A percentile compares a stretch with the other conserved stretches of the same genome.
These are phyloP conservation scores for Pachycephala philippinensis DNA, from an alignment of 2,113 vertebrate species.

Conservation along the genomic window DNA sequence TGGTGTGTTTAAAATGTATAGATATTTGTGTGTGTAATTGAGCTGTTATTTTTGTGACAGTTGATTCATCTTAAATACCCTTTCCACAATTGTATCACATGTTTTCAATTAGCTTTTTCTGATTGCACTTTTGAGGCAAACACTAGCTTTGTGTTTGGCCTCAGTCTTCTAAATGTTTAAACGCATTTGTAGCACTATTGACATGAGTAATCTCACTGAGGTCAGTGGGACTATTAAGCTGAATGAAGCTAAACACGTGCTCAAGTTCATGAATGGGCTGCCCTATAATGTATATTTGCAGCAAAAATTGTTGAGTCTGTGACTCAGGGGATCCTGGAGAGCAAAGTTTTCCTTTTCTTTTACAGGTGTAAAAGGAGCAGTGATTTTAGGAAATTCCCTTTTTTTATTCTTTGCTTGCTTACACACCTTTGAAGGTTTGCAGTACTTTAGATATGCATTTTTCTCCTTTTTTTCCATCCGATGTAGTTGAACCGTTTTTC, in stretches of 20 bases:
- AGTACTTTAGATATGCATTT: background rate
- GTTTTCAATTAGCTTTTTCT: background rate
- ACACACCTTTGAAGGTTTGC: background rate
- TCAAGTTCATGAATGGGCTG: background rate
- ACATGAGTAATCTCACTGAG: background rate
- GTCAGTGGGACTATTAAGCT: background rate
- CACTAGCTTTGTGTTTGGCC: background rate
- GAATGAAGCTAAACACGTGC: background rate
- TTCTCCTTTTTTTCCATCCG: accelerated
- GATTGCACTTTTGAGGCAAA: background rate
- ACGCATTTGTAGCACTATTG: background rate
- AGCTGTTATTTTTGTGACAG: background rate
- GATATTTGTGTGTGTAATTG: background rate
- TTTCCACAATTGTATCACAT: background rate
- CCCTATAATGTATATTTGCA: background rate
- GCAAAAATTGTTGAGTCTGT: background rate
- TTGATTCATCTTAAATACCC: background rate
- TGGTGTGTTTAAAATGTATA: background rate
- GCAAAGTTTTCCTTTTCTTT: background rate
- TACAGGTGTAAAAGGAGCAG: background rate
- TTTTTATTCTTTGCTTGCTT: background rate
- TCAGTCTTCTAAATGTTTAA: background rate
- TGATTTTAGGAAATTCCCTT: background rate
- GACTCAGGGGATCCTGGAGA: background rate
- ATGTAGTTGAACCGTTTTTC: background rate